Evolutionary conservation across 2,888 invertebrate species (phyloP).

Genomic region (Chydorus sphaericus): DNA sequence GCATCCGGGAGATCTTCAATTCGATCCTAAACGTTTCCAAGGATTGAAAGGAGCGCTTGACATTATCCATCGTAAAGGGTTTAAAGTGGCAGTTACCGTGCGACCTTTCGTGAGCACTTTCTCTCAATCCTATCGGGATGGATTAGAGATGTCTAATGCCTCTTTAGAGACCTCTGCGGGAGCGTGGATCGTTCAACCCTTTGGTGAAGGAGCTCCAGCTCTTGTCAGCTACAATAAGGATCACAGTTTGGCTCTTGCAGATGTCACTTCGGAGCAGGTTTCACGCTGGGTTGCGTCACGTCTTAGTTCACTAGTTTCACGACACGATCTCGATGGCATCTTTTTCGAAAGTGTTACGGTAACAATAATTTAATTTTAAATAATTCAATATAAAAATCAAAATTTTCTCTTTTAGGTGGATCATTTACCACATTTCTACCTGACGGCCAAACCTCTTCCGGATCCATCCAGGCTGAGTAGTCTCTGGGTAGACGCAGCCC

Average conservation of each 20-base stretch:
- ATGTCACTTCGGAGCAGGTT: conserved; percentile 68
- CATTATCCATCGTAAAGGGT: conserved; percentile 66
- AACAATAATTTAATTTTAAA: too few relatives aligned
- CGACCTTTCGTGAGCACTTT: conserved; percentile 76
- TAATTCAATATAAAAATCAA: too few relatives aligned
- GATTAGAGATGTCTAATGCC: conserved; percentile 65
- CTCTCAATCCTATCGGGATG: conserved; percentile 63
- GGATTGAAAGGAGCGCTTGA: conserved; percentile 54
- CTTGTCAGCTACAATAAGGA: conserved; percentile 65
- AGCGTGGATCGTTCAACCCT: conserved; percentile 3
- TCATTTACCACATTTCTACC: conserved; percentile 73
- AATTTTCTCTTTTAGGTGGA: too few relatives aligned
- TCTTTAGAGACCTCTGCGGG: conserved; percentile 21
- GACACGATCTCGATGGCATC: conserved; percentile 69
- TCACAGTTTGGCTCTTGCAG: conserved; percentile 63
- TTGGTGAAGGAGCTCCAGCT: conserved; percentile 38
- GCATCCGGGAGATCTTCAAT: conserved; percentile 65
- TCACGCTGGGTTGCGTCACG: conserved; percentile 64
- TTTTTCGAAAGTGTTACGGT: conserved; percentile 67
- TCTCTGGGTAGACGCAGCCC: conserved; percentile 44
- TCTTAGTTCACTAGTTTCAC: conserved; percentile 49
- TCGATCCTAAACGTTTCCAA: conserved; percentile 64
- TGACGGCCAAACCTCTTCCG: conserved; percentile 36
- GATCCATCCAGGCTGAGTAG: conserved; percentile 75
- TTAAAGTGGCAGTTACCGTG: conserved; percentile 72